Base-by-base conservation (phyloP, 1,140 invertebrate genomes). In the Drosophila nigromelanica region DNA sequence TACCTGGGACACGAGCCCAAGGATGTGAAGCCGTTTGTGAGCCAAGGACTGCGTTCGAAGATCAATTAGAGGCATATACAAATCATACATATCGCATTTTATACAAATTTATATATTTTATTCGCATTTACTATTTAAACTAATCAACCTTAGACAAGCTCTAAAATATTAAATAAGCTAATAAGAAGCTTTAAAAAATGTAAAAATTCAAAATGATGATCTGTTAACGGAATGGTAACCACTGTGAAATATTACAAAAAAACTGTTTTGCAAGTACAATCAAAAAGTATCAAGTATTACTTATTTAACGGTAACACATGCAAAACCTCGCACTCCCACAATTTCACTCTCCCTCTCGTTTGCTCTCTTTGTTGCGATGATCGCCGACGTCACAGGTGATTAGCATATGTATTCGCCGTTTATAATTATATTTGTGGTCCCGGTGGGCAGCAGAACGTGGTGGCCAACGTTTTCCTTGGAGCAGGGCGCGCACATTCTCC, bases 1-100 rank as follows among this genome's bases (percentile, higher is more conserved):
- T 96, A 63, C 95, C 95, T 0, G 95, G 96, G 92, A 96, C 95
- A 0, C 93, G 93, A 94, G 24, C 94, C 95, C 0, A 90, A 91
- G 6, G 94, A 95, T 69, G 92, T 96, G 12, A 92, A 93, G 11
- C 83, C 91, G 24, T 66, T 93, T 0, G 94, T 94, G 80, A 91
- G 89, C 24, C 61, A 92, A 27, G 92, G 93, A 4, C 87, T 93
- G 5, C 51, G 64, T 5, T 93, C 93, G 2, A 91, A 77, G 14
- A 43, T 70, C 59, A 78, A 67, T 21, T 43, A 68, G n/a, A 18
- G 30, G 5, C 1, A 42, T 10, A n/a, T 51, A 58, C 33, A 35
- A 35, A 3, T 35, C 33, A 1, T 35, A 35, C 33, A 15, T 58
- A 30, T 4, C 15, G 51, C 18, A 43, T n/a, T 33, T 55, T 50